Evolutionary conservation across 1,140 invertebrate genomes (phyloP).

Genomic region (Drosophila malerkotliana): DNA sequence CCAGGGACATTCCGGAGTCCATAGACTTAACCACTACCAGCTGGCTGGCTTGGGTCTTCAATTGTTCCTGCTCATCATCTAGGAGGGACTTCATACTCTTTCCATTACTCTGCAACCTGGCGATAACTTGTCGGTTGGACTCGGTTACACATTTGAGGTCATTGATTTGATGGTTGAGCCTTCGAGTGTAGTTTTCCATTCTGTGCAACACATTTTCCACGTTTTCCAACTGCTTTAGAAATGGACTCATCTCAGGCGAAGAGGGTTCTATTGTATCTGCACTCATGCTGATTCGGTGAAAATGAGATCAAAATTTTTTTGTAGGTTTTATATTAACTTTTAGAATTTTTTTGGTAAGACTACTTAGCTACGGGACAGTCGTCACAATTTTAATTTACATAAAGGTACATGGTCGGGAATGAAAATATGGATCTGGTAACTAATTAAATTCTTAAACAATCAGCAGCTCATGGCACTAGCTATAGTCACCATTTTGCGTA

Average conservation of each 20-base stretch:
- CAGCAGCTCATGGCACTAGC: conserved; percentile 69
- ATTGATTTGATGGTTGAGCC: conserved; percentile 13
- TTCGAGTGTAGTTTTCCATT: conserved; percentile 29
- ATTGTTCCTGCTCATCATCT: neutral
- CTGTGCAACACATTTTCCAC: conserved; percentile 27
- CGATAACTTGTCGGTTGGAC: conserved; percentile 18
- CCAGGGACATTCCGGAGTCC: neutral
- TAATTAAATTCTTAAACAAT: conserved; percentile 20
- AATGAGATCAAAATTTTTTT: neutral
- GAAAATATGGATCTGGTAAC: conserved; percentile 5
- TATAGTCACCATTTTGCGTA: conserved; percentile 75
- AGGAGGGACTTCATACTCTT: conserved; percentile 6
- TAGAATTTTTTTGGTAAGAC: conserved; percentile 26
- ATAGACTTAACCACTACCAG: neutral
- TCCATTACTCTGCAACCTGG: conserved; percentile 10
- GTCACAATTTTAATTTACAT: neutral
- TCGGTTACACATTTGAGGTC: conserved; percentile 28
- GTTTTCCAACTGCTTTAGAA: conserved; percentile 23
- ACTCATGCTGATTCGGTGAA: conserved; percentile 12
- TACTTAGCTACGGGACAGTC: conserved; percentile 16
- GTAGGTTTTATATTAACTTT: conserved; percentile 12
- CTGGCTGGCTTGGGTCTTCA: neutral
- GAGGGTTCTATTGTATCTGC: neutral
- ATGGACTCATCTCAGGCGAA: conserved; percentile 1
- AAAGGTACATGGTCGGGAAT: conserved; percentile 1